Evolutionary conservation across 2,113 vertebrate genomes (phyloP).

Genomic region (Bombycilla garrulus): DNA sequence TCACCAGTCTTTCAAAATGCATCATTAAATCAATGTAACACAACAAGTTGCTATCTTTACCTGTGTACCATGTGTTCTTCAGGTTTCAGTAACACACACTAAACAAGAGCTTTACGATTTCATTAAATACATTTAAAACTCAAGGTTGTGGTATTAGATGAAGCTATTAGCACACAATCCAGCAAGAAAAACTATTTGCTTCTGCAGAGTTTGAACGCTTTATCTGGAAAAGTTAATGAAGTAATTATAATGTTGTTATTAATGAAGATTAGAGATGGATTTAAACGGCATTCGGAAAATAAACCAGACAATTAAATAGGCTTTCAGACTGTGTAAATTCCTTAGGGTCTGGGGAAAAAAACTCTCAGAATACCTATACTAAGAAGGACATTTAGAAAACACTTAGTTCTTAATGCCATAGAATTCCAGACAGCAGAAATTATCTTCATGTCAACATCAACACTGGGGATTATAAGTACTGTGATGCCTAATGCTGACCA

Average conservation of each 20-base stretch:
- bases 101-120: slow-evolving; percentile 54
- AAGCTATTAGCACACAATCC: not conserved
- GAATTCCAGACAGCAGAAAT: slow-evolving; percentile 6
- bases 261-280: slow-evolving; percentile 31
- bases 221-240: slow-evolving; percentile 43
- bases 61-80: not conserved
- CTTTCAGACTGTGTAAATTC: not conserved
- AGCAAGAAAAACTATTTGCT: slow-evolving; percentile 10
- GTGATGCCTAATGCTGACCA: slow-evolving; percentile 13
- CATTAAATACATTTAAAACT: slow-evolving; percentile 29
- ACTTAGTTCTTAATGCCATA: not conserved
- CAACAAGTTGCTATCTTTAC: not conserved
- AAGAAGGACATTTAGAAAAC: not conserved
- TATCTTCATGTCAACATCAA: not conserved
- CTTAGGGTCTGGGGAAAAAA: not conserved
- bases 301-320: slow-evolving; percentile 10
- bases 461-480: not conserved
- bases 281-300: slow-evolving; percentile 31
- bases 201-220: not conserved
- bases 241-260: slow-evolving; percentile 35
- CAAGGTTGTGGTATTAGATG: not conserved
- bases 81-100: slow-evolving; percentile 44
- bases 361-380: not conserved
- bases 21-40: slow-evolving; percentile 10
- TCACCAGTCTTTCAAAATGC: not conserved